Evolutionary conservation across 2,888 invertebrate species (phyloP).

Genomic region (Cotesia congregata): DNA sequence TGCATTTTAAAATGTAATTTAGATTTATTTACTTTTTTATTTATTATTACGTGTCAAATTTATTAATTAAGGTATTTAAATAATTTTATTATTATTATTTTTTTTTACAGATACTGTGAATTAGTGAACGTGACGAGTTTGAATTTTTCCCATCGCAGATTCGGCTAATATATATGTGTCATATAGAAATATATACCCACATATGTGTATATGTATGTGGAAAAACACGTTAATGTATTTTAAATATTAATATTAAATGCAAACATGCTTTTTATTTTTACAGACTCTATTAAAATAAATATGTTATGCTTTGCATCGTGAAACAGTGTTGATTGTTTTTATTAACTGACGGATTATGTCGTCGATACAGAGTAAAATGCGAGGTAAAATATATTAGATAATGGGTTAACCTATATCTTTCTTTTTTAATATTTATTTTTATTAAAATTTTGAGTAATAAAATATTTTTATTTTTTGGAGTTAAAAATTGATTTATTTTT

Average conservation of each 20-base stretch:
- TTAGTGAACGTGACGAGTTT: neutral
- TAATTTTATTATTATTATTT: neutral
- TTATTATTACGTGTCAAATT: neutral
- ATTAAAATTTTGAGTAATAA: neutral
- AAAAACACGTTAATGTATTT: neutral
- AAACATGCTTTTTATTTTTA: slow-evolving; percentile 39
- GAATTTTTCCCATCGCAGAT: neutral
- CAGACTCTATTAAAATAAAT: slow-evolving; percentile 24
- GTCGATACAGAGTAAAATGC: slow-evolving; percentile 59
- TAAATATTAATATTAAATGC: slow-evolving; percentile 30
- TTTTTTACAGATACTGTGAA: neutral
- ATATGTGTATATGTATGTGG: slow-evolving; percentile 18
- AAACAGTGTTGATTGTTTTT: slow-evolving; percentile 26
- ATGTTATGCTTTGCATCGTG: slow-evolving; percentile 31
- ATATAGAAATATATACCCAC: slow-evolving; percentile 8
- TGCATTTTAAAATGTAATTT: neutral
- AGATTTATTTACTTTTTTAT: neutral
- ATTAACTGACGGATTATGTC: slow-evolving; percentile 53
- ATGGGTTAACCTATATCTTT: slow-evolving; percentile 11
- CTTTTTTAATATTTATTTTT: slow-evolving; percentile 14
- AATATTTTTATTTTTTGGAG: neutral
- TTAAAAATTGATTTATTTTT: slow-evolving; percentile 2
- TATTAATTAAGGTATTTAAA: neutral
- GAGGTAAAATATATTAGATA: slow-evolving; percentile 53
- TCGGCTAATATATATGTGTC: neutral